Base-by-base conservation (phyloP, 2,888 invertebrate genomes). In the Imbricaverruca yamaguchii region DNA sequence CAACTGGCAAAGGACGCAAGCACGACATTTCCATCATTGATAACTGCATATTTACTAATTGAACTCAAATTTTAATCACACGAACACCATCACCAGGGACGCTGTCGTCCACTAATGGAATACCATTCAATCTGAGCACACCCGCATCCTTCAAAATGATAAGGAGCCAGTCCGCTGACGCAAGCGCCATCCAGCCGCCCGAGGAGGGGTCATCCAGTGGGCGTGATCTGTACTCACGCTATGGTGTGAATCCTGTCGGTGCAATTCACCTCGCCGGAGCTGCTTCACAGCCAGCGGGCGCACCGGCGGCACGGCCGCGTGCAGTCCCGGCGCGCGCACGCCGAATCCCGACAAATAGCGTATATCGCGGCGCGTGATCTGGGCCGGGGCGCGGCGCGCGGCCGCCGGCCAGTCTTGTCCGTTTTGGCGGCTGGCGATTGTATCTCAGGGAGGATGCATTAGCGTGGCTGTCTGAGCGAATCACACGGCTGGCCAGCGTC, bases 381-480 rank as follows among this genome's bases (percentile, higher is more conserved):
- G 69, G 4, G 4, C 25, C 25, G 7, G 39, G 25, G 39, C 25
- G 39, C 25, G 25, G 4, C 69, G 39, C 39, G 69, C 15, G 39
- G 39, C 39, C 39, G 15, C 8, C 15, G 69, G 39, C 39, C 69
- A 15, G 13, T 39, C 15, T 25, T 39, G 69, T 25, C 39, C 39
- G 39, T 39, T 23, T 39, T 69, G 69, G 39, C 15, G 39, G 69
- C 23, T 10, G 39, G 39, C 25, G 69, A 69, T 69, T 69, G 39
- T 69, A 69, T 69, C 69, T 39, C 39, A 39, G 39, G 39, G 69
- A 25, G 15, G 69, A 39, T 69, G 69, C 69, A 69, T 69, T 69
- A 69, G 69, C 23, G 69, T 15, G 25, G 69, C 69, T 69, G 69
- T 69, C 69, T 13, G 7, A 39, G 39, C 69, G 23, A 6, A 23